These are phyloP conservation scores for Chrysotoxum bicinctum DNA, from an alignment of 2,888 invertebrate genomes.

Conservation along the genomic window DNA sequence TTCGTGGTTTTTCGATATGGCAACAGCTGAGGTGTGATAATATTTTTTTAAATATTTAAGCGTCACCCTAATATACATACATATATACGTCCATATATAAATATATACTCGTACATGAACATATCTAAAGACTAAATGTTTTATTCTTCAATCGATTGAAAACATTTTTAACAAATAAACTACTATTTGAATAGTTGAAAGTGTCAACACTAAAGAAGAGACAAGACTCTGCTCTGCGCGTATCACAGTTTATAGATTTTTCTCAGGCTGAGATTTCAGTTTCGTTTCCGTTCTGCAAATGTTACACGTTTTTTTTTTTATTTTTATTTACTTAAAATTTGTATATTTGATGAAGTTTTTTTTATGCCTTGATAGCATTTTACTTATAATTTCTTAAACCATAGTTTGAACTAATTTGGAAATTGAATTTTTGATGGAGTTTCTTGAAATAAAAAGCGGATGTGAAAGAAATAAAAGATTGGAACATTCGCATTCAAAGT, in stretches of 20 bases:
- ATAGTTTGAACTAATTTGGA: not conserved
- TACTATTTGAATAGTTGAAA: not conserved
- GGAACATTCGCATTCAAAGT: not conserved
- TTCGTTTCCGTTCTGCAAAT: slow-evolving; percentile 54
- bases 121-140: too few relatives aligned
- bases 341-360: slow-evolving; percentile 50
- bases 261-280: slow-evolving; percentile 43
- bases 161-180: not conserved
- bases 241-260: slow-evolving; percentile 41
- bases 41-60: too few relatives aligned
- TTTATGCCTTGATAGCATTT: not conserved
- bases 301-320: not conserved
- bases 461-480: not conserved
- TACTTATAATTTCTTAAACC: not conserved
- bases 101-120: too few relatives aligned
- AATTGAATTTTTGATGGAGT: not conserved
- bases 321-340: slow-evolving; percentile 36
- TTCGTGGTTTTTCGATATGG: too few relatives aligned
- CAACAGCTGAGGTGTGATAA: too few relatives aligned
- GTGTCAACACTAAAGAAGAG: not conserved
- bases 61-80: too few relatives aligned
- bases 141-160: too few relatives aligned
- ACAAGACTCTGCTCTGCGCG: not conserved
- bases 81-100: too few relatives aligned
- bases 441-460: not conserved